Base-by-base conservation (phyloP, 1,140 invertebrate genomes). In the Carposina sasakii region DNA sequence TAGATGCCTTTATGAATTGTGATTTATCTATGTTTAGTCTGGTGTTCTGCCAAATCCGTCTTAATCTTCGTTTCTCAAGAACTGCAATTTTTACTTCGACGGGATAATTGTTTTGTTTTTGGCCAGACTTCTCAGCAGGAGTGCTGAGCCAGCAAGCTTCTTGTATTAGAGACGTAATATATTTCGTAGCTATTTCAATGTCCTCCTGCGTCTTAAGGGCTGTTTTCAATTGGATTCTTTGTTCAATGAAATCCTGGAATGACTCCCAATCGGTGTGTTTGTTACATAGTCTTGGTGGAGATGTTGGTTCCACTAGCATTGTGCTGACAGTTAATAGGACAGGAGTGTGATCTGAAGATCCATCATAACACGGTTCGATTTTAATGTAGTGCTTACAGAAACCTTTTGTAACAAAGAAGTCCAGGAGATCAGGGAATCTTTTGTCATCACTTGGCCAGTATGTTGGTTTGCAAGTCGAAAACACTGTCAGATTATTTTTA, bases 361-460 rank as follows among this genome's bases (percentile, higher is more conserved):
- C 33, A 15, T 46, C 44, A 33, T 36, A 34, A 21, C 44, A 34
- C 13, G 44, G 13, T 17, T 46, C 44, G 9, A 17, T 30, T 36
- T 46, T 46, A 2, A 46, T 8, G 16, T 46, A 46, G 12, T 23
- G 22, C 20, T 22, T 46, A 2, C 30, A 28, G 3, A 46, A 21
- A 13, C 33, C 31, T 34, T 34, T 46, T 3, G 31, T 4, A 3
- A 36, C 1, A 16, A 46, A 46, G 31, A 70, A 67, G 30, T 70
- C 67, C 15, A 71, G 20, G 15, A 73, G 15, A 39, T 73, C 65
- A 12, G 70, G 58, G 4, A 54, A 48, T 48, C 64, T 63, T 20
- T 52, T 60, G 2, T 22, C 26, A 40, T 64, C 65, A 13, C 56
- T 54, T 33, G 57, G 63, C 61, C 57, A 67, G 30, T 69, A 67